Evolutionary conservation across 2,888 invertebrate species (phyloP), one percentile per base, ranked within the genome.

Genomic region (Ophonus ardosiacus): DNA sequence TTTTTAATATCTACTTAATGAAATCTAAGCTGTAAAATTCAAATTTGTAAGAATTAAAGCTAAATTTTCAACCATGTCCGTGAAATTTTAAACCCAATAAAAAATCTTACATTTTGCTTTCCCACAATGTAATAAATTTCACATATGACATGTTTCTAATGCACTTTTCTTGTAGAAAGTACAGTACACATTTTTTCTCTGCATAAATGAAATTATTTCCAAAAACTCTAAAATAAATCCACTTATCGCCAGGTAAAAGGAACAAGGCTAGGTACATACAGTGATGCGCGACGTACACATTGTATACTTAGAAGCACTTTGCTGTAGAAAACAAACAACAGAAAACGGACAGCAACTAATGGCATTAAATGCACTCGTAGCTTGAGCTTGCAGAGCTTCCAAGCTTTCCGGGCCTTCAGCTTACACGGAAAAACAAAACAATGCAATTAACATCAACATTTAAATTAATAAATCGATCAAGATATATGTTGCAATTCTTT

Each of bases 301-400:
- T 74, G 71, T 74, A 18, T 74, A 43, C 71, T 74, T 43, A 74
- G 43, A 74, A 74, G 71, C 71, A 74, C 71, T 74, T 74, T 43
- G 43, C 71, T 7, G 71, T 6, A 40, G 71, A 74, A 74, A 74
- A 74, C 51, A 74, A 74, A 74, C 71, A 74, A 8, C 15, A 43
- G 71, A 43, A 40, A 74, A 43, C 71, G 71, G 71, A 74, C 71
- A 74, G 18, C 71, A 43, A 74, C 71, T 74, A 74, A 74, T 74
- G 71, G 71, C 71, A 74, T 74, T 74, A 74, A 74, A 74, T 74
- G 71, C 71, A 74, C 71, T 74, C 71, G 18, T 15, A 68, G 68
- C 38, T 21, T 63, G 24, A 24, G 24, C 63, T 63, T 63, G 63
- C 24, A 63, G 63, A 31, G 31, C 31, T 31, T 31, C 31, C 31